phyloP scores from a whole-genome alignment of 2,888 invertebrate genomes.

The Pterostichus madidus region DNA sequence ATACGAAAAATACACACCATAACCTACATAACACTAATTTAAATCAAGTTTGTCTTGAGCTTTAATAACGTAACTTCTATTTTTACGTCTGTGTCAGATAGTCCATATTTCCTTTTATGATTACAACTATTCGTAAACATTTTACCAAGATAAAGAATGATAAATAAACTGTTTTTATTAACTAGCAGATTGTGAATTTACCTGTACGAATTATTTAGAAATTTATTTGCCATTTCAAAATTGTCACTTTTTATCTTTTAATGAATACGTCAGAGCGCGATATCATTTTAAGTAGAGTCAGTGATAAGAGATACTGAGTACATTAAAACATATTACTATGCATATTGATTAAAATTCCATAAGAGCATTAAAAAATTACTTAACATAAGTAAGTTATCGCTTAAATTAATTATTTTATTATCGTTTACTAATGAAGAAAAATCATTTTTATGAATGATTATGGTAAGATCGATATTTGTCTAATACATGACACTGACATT shows the following conservation, averaged over 20 bases:
- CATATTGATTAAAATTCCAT: constrained; percentile 31
- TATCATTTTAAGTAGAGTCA: constrained; percentile 18
- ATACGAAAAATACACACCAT: constrained; percentile 47
- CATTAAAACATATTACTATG: background rate
- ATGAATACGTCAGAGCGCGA: constrained; percentile 13
- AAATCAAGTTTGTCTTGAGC: constrained; percentile 21
- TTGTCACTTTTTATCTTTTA: constrained; percentile 25
- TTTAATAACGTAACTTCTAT: constrained; percentile 40
- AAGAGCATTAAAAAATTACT: constrained; percentile 24
- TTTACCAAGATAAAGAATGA: background rate
- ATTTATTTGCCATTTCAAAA: background rate
- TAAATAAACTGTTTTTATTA: too few relatives aligned
- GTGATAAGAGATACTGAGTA: constrained; percentile 28
- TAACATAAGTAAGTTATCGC: background rate
- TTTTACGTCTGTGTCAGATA: constrained; percentile 43
- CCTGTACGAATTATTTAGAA: background rate
- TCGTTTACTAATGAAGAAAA: too few relatives aligned
- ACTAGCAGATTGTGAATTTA: background rate
- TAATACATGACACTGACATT: background rate
- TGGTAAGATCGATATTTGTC: background rate
- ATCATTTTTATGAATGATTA: background rate
- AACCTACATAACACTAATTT: constrained; percentile 50
- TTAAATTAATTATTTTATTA: too few relatives aligned
- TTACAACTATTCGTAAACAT: background rate
- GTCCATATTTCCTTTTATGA: constrained; percentile 32